phyloP scores from a whole-genome alignment of 2,113 vertebrate species.

The Podarcis cretensis region DNA sequence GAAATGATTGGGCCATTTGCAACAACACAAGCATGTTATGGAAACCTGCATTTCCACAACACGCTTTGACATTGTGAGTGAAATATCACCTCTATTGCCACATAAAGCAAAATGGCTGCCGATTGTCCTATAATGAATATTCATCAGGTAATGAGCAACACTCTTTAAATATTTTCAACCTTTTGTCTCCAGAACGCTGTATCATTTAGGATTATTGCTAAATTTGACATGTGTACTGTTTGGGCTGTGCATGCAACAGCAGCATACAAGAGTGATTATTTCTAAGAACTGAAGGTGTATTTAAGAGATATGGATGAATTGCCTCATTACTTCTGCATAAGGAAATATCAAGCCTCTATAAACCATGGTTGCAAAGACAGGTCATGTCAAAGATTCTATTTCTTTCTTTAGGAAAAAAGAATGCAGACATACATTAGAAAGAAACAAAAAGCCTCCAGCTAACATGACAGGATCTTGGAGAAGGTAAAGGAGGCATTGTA shows the following conservation, averaged over 20 bases:
- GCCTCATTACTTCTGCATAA: constrained; percentile 19
- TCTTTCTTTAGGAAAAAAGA: not conserved
- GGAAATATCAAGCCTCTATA: not conserved
- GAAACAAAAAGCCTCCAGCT: not conserved
- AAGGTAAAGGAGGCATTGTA: not conserved
- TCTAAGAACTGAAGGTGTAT: constrained; percentile 25
- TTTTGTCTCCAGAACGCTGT: constrained; percentile 5
- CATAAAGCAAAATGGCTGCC: constrained; percentile 2
- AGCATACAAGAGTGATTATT: constrained; percentile 20
- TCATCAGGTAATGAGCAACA: constrained; percentile 22
- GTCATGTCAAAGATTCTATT: not conserved
- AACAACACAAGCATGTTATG: not conserved
- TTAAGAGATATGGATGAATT: constrained; percentile 19
- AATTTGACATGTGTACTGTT: not conserved
- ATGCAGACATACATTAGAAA: not conserved
- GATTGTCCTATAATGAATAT: constrained; percentile 1
- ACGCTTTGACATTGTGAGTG: constrained; percentile 8
- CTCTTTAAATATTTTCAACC: constrained; percentile 10
- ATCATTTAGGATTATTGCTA: constrained; percentile 25
- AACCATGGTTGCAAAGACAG: constrained; percentile 1
- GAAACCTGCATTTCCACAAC: not conserved
- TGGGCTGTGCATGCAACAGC: constrained; percentile 1
- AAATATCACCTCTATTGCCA: constrained; percentile 14
- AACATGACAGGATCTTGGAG: not conserved
- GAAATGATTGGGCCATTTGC: not conserved